Conservation (phyloP, 1,140 invertebrate genomes). For the Augochlora pura region DNA sequence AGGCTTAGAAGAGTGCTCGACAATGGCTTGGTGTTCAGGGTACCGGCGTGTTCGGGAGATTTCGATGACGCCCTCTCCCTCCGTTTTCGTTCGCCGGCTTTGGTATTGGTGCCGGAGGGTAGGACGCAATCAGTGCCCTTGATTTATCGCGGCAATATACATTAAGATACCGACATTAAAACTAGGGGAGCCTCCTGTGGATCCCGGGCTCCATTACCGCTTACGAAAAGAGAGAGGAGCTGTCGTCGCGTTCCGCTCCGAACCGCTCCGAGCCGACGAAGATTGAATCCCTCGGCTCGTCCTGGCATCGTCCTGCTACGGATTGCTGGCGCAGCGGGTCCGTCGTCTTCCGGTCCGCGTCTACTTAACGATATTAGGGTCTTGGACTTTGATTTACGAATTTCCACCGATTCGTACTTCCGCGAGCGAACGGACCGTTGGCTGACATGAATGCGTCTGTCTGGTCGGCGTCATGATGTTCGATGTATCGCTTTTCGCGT, state of each 20-base stretch:
- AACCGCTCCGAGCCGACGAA: constrained; percentile 34
- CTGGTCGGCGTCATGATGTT: constrained; percentile 7
- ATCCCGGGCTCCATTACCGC: constrained; percentile 69
- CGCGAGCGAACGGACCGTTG: background rate
- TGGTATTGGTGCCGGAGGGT: constrained; percentile 66
- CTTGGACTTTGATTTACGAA: background rate
- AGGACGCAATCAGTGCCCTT: constrained; percentile 78
- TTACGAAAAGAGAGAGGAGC: constrained; percentile 57
- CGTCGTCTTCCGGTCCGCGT: background rate
- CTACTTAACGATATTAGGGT: background rate
- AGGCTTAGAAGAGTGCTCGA: constrained; percentile 64
- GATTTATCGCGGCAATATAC: constrained; percentile 80
- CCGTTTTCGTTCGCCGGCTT: constrained; percentile 23
- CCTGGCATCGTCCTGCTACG: background rate
- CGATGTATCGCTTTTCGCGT: background rate
- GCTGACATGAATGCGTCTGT: constrained; percentile 24
- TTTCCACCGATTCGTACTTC: background rate
- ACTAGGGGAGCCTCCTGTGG: constrained; percentile 75
- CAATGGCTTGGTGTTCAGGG: constrained; percentile 59
- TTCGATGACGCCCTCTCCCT: constrained; percentile 42
- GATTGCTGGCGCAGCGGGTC: constrained; percentile 6
- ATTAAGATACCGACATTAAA: constrained; percentile 81
- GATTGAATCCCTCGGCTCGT: constrained; percentile 55
- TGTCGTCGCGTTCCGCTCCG: constrained; percentile 54
- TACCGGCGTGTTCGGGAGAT: constrained; percentile 47